Evolutionary conservation across 2,113 vertebrate genomes (phyloP), one percentile per base, ranked within the genome.

Genomic region (Triplophysa siluroides): DNA sequence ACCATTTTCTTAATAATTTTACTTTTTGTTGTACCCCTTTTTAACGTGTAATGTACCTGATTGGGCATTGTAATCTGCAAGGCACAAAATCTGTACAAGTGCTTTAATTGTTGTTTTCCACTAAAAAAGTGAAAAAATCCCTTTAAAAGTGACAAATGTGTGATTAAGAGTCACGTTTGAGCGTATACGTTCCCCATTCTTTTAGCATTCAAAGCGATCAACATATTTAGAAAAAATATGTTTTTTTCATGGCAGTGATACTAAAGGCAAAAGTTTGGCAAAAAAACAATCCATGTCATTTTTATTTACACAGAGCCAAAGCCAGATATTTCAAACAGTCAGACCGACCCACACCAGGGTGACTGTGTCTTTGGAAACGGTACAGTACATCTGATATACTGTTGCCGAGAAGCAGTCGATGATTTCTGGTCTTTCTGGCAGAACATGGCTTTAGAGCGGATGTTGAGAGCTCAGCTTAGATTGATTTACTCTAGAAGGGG

Each of bases 381-480:
- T 50, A 50, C 33, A 50, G 14, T 33, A 43, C 18, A 52, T 23
- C 10, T 67, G 62, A 73, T 61, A 66, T 62, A 61, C 23, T 8
- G 9, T 54, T 62, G 33, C 62, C 52, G 62, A 16, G 29, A 16
- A 83, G 67, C 26, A 66, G 33, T 8, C 43, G 33, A 38, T 38
- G 33, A 38, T 38, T 38, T 38, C 26, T 58, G 10, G 24, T 33
- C 8, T 26, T 66, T 67, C 54, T 83, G 70, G 77, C 76, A 74
- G 43, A 47, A 29, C 21, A 14, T n/a, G 18, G 56, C 33, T 68
- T 41, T 29, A 16, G 66, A 76, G 33, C 52, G 8, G n/a, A 29
- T 71, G 45, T 41, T 62, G 18, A 6, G 29, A 14, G 19, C 29
- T 78, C 45, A 75, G 61, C 33, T 76, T 76, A 64, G 63, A 85